These are phyloP conservation scores for Oconnorella tubifera DNA, from an alignment of 2,888 invertebrate species.

Conservation along the genomic window DNA sequence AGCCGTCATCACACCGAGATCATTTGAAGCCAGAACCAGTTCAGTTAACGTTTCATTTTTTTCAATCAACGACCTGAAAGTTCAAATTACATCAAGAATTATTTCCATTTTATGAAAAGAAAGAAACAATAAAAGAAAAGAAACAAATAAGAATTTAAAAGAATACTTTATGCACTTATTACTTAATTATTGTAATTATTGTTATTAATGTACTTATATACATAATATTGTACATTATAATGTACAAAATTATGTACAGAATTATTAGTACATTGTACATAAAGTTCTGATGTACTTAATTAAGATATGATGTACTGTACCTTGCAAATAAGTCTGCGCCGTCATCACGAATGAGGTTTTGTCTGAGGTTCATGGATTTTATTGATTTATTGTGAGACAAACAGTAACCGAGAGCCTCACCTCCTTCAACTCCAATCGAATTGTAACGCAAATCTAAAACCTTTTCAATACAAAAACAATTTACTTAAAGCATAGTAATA, in stretches of 20 bases:
- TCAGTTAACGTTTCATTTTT: not conserved
- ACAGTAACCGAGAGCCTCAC: conserved; percentile 8
- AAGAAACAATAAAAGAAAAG: too few species aligned
- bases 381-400: not conserved
- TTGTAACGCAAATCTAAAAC: conserved; percentile 4
- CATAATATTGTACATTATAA: too few species aligned
- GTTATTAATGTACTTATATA: too few species aligned
- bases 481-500: too few species aligned
- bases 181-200: too few species aligned
- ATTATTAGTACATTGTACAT: too few species aligned
- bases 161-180: too few species aligned
- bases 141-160: too few species aligned
- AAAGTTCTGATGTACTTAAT: too few species aligned
- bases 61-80: not conserved
- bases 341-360: conserved; percentile 1
- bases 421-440: conserved; percentile 8
- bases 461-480: not conserved
- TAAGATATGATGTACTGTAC: too few species aligned
- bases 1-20: not conserved
- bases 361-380: conserved; percentile 1
- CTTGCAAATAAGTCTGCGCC: not conserved
- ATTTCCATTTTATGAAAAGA: too few species aligned
- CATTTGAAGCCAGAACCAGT: not conserved
- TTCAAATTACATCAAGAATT: not conserved
- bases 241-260: too few species aligned